phyloP scores from a whole-genome alignment of 1,140 invertebrate genomes.

The Micrasema longulum region DNA sequence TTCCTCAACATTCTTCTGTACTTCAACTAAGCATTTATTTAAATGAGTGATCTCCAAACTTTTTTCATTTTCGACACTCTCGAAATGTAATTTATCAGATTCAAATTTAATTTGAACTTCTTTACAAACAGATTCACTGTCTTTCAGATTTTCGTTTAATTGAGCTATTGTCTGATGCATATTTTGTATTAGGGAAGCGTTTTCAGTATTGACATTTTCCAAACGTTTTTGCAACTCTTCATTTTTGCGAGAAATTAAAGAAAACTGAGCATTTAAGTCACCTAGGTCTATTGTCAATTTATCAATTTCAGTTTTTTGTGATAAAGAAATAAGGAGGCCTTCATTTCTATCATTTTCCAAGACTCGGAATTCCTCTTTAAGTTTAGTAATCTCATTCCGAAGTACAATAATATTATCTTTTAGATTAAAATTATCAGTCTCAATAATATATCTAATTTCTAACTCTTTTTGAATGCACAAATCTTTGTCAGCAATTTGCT shows the following conservation, averaged over 20 bases:
- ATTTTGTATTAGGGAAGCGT: not conserved
- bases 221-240: conserved; percentile 37
- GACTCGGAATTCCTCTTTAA: not conserved
- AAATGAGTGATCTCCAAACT: too few species aligned
- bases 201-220: conserved; percentile 13
- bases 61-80: not conserved
- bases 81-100: not conserved
- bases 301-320: conserved; percentile 6
- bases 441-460: not conserved
- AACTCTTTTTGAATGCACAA: not conserved
- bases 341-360: conserved; percentile 17
- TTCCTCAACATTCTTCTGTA: too few species aligned
- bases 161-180: not conserved
- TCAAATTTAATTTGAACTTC: too few species aligned
- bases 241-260: conserved; percentile 8
- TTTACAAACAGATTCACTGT: too few species aligned
- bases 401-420: conserved; percentile 14
- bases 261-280: conserved; percentile 6
- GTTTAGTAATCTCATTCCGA: not conserved
- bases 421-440: conserved; percentile 6
- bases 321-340: not conserved
- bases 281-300: conserved; percentile 5
- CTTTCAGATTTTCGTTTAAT: not conserved
- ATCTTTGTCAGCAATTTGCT: conserved; percentile 10
- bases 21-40: too few species aligned